Percentiles rank a stretch among this genome's conserved stretches.
These are phyloP conservation scores for Chiloscyllium plagiosum DNA, from an alignment of 2,113 vertebrate genomes.

Conservation along the genomic window DNA sequence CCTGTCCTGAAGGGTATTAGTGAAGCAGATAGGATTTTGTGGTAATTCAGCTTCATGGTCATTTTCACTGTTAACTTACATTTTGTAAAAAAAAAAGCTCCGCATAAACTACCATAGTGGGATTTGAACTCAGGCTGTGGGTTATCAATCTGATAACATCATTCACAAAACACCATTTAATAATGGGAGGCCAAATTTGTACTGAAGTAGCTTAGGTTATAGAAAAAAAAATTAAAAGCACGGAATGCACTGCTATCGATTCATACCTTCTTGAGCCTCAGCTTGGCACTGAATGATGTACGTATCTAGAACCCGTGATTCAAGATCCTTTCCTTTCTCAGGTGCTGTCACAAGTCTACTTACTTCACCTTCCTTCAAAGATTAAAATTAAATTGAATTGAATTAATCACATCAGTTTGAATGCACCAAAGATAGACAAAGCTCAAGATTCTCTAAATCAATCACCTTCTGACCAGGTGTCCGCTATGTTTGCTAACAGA, in stretches of 20 bases:
- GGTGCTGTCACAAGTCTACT: constrained; percentile 84
- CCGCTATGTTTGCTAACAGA: background rate
- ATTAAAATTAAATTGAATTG: background rate
- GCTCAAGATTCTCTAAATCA: background rate
- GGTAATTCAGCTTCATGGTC: background rate
- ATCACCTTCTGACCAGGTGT: background rate
- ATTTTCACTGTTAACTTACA: background rate
- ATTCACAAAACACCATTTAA: background rate
- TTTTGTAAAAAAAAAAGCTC: background rate
- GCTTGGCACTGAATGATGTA: constrained; percentile 91
- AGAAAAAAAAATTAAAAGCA: background rate
- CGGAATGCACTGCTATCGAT: background rate
- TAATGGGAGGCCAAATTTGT: background rate
- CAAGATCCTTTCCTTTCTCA: constrained; percentile 88
- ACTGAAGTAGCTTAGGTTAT: background rate
- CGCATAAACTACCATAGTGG: background rate
- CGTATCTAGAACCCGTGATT: constrained; percentile 79
- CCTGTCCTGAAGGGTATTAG: background rate
- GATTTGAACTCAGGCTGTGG: background rate
- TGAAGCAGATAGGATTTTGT: background rate
- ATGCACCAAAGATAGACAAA: background rate
- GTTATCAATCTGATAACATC: background rate
- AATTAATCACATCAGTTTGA: background rate
- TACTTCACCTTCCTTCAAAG: constrained; percentile 74
- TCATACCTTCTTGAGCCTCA: constrained; percentile 92